phyloP scores from a whole-genome alignment of 2,888 invertebrate species.

The Philaethria dido region DNA sequence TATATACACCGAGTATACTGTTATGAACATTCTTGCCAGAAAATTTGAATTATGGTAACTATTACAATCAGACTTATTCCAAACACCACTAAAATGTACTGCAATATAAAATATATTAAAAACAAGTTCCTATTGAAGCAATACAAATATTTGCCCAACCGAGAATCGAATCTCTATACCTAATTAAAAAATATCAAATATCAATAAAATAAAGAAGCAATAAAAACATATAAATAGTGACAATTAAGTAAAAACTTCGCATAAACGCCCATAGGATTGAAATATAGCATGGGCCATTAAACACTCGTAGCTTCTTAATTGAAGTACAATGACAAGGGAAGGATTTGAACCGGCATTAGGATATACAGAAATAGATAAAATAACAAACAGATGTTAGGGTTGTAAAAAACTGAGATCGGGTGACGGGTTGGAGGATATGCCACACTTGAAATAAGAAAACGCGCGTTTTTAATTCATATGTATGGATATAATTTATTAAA shows the following conservation, averaged over 20 bases:
- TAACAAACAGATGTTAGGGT: slow-evolving; percentile 74
- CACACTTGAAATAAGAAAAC: slow-evolving; percentile 43
- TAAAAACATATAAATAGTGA: slow-evolving; percentile 12
- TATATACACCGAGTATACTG: too few relatives aligned
- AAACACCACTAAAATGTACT: too few relatives aligned
- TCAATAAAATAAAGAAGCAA: background rate
- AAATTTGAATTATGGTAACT: too few relatives aligned
- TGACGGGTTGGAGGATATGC: slow-evolving; percentile 55
- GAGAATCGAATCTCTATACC: background rate
- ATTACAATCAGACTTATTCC: too few relatives aligned
- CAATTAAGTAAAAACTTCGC: slow-evolving; percentile 62
- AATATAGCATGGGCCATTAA: slow-evolving; percentile 67
- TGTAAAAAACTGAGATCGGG: slow-evolving; percentile 61
- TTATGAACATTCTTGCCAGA: too few relatives aligned
- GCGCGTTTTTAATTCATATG: slow-evolving; percentile 35
- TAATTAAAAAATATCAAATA: background rate
- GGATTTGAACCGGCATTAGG: slow-evolving; percentile 55
- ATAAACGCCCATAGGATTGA: slow-evolving; percentile 59
- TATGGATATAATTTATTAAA: too few relatives aligned
- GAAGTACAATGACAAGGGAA: slow-evolving; percentile 70
- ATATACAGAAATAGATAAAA: slow-evolving; percentile 72
- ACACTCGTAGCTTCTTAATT: slow-evolving; percentile 71
- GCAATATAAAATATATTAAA: too few relatives aligned
- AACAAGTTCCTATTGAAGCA: background rate
- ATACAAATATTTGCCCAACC: background rate